Conservation (phyloP, 2,113 vertebrate species). For the Hippocampus comes region DNA sequence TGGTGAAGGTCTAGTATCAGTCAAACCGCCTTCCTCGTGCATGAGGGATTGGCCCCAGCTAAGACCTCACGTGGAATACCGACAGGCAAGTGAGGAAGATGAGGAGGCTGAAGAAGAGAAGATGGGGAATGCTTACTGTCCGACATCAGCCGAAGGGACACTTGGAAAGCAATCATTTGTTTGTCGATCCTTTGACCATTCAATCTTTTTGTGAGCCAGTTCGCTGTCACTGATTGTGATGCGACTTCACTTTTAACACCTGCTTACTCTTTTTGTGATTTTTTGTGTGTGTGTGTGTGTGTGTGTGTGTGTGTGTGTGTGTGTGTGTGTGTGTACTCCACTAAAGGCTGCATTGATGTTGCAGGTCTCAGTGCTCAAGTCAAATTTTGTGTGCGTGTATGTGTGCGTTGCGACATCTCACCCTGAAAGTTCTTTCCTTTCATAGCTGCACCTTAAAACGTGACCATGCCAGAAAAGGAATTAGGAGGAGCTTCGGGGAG, state of each 20-base stretch:
- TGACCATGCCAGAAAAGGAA: conserved; percentile 75
- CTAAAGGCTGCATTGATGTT: neutral
- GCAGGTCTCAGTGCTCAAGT: neutral
- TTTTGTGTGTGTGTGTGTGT: too few species aligned
- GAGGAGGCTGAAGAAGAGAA: neutral
- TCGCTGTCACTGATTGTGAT: neutral
- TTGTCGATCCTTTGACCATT: neutral
- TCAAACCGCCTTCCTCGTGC: conserved; percentile 54
- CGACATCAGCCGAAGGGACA: neutral
- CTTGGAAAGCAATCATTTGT: neutral
- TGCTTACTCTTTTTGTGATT: neutral
- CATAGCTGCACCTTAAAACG: conserved; percentile 64
- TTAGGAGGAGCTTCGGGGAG: conserved; percentile 53
- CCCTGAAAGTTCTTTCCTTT: conserved; percentile 73
- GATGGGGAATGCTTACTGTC: neutral
- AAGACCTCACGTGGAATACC: conserved; percentile 38
- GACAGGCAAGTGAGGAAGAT: neutral
- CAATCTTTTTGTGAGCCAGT: neutral
- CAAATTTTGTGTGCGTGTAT: neutral
- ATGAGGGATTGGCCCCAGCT: conserved; percentile 47
- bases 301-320: too few species aligned
- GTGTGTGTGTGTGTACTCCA: neutral
- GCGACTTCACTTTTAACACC: neutral
- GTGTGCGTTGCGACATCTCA: conserved; percentile 57
- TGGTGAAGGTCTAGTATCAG: conserved; percentile 55